Evolutionary conservation across 2,888 invertebrate species (phyloP), one percentile per base, ranked within the genome.

Genomic region (Lacanobia wlatinum): DNA sequence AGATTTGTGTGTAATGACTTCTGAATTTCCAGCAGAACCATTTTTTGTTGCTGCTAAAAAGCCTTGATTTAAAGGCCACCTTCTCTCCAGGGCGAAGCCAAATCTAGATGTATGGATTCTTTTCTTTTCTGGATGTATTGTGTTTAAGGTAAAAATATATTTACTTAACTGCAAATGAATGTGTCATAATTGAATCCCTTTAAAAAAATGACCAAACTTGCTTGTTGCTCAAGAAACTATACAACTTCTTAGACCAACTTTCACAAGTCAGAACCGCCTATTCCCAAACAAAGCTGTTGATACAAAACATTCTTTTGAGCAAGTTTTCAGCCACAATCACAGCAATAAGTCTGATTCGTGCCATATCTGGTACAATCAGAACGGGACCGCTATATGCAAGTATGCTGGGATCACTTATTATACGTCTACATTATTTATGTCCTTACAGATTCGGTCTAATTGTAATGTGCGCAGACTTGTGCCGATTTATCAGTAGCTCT

Each of bases 381-480:
- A 74, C 77, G 70, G 85, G 58, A 82, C 82, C 56, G 80, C 77
- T 75, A 61, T 83, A 86, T 82, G 83, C 83, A 82, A 73, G 86
- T 86, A 86, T 84, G 87, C 85, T 82, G 67, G 84, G 80, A 90
- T 91, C 91, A 89, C 90, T 91, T 90, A 90, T 90, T 90, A 92
- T 90, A 91, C 84, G 92, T 93, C 92, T 76, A 81, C 86, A 81
- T 92, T 89, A 90, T 93, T 93, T 91, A 93, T 93, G 90, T 88
- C 85, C 77, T 76, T 86, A 89, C 90, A 90, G 92, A 92, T 93
- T 92, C 90, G 90, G 92, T 93, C 92, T 93, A 93, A 93, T 93
- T 93, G 93, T 93, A 92, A 93, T 93, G 91, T 92, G 91, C 92
- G 88, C 89, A 72, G 90, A 90, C 87, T 90, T 90, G 89, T 88